Percentiles rank a stretch among this genome's conserved stretches.
Conservation (phyloP, 2,888 invertebrate genomes). For the Caenorhabditis japonica region DNA sequence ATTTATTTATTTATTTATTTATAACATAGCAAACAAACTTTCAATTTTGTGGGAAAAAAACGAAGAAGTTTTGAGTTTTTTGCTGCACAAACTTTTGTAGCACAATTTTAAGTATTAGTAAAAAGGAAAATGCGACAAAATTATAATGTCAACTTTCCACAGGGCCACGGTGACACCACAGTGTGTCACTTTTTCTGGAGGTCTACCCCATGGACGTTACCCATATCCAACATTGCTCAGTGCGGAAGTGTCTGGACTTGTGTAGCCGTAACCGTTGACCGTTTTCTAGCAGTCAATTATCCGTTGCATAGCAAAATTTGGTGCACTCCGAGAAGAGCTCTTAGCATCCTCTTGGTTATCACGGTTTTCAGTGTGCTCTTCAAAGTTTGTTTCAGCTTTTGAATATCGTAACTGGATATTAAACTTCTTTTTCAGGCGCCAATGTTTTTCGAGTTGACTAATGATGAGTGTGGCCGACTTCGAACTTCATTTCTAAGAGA, state of each 20-base stretch:
- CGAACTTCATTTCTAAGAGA: constrained; percentile 62
- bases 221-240: constrained; percentile 70
- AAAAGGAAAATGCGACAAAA: too few species aligned
- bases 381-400: constrained; percentile 51
- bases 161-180: constrained; percentile 47
- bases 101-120: too few species aligned
- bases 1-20: too few species aligned
- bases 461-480: constrained; percentile 69
- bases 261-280: constrained; percentile 75
- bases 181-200: constrained; percentile 75
- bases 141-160: too few species aligned
- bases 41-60: too few species aligned
- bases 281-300: constrained; percentile 73
- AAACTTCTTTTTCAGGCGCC: constrained; percentile 58
- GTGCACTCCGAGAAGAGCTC: constrained; percentile 67
- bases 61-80: neutral
- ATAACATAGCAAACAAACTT: too few species aligned
- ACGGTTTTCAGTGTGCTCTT: constrained; percentile 66
- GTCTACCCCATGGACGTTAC: constrained; percentile 69
- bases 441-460: constrained; percentile 68
- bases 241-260: constrained; percentile 75
- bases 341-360: constrained; percentile 63
- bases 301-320: constrained; percentile 72
- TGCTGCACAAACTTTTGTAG: neutral
- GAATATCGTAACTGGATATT: neutral